Evolutionary conservation across 2,797 vertebrate species (phyloP).

Genomic region (Clarias pachynema): DNA sequence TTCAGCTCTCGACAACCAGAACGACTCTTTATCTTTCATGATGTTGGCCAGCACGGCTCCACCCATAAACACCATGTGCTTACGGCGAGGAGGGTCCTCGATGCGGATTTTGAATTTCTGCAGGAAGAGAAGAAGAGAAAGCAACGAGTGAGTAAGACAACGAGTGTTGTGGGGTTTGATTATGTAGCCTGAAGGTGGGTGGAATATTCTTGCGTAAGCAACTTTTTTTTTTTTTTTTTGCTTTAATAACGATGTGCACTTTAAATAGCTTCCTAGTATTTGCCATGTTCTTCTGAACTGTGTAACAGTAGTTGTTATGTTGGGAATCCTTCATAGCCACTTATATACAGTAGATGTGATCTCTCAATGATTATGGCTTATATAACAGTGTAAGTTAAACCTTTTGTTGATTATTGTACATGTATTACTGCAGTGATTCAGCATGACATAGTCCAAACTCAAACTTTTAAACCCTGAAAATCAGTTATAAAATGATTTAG

Average conservation of each 20-base stretch:
- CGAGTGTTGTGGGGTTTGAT: neutral
- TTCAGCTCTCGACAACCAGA: constrained; percentile 77
- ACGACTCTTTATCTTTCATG: constrained; percentile 84
- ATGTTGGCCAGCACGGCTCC: constrained; percentile 83
- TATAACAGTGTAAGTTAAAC: neutral
- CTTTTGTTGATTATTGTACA: neutral
- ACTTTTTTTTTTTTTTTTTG: constrained; percentile 17
- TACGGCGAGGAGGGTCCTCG: constrained; percentile 79
- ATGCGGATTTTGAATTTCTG: constrained; percentile 84
- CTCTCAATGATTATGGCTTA: neutral
- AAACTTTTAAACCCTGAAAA: neutral
- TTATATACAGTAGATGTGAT: neutral
- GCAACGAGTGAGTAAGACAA: neutral
- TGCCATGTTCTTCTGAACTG: constrained; percentile 8
- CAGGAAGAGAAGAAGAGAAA: constrained; percentile 2
- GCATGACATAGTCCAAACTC: neutral
- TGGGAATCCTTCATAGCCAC: neutral
- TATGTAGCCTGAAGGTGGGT: constrained; percentile 36
- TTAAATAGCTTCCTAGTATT: constrained; percentile 21
- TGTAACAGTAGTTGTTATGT: constrained; percentile 4
- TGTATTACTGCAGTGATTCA: neutral
- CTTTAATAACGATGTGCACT: constrained; percentile 35
- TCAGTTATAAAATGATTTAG: neutral
- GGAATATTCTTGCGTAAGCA: constrained; percentile 40
- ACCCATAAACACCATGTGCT: constrained; percentile 84